Percentiles rank a stretch among this genome's conserved stretches.
phyloP scores from a whole-genome alignment of 1,140 invertebrate species.

The Sitobion miscanthi region DNA sequence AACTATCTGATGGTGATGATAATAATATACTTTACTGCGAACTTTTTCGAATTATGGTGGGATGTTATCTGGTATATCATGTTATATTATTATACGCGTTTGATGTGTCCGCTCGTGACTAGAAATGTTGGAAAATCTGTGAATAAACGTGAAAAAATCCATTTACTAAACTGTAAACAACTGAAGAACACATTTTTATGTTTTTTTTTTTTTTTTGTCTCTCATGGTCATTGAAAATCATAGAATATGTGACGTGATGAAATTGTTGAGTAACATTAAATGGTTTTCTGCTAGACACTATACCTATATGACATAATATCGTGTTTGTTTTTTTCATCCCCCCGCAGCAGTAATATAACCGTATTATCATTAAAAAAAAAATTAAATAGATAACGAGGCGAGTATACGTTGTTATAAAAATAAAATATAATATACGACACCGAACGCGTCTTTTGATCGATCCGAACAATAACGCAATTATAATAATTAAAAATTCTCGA shows the following conservation, averaged over 20 bases:
- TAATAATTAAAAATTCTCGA: background rate
- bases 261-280: background rate
- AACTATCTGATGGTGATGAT: background rate
- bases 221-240: background rate
- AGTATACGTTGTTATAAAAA: background rate
- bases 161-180: slow-evolving; percentile 4
- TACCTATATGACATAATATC: background rate
- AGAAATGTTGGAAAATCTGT: background rate
- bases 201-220: background rate
- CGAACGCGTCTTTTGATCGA: background rate
- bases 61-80: background rate
- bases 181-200: slow-evolving; percentile 3
- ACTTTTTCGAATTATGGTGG: background rate
- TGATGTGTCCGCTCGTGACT: slow-evolving; percentile 2
- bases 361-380: background rate
- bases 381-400: background rate
- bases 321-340: background rate
- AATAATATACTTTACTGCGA: background rate
- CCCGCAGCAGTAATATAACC: background rate
- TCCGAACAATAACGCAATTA: background rate
- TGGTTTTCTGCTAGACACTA: background rate
- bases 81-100: background rate
- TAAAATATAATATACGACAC: background rate
- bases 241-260: background rate
- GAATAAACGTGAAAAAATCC: background rate